phyloP scores from a whole-genome alignment of 2,888 invertebrate species.

The Halictus quadricinctus region DNA sequence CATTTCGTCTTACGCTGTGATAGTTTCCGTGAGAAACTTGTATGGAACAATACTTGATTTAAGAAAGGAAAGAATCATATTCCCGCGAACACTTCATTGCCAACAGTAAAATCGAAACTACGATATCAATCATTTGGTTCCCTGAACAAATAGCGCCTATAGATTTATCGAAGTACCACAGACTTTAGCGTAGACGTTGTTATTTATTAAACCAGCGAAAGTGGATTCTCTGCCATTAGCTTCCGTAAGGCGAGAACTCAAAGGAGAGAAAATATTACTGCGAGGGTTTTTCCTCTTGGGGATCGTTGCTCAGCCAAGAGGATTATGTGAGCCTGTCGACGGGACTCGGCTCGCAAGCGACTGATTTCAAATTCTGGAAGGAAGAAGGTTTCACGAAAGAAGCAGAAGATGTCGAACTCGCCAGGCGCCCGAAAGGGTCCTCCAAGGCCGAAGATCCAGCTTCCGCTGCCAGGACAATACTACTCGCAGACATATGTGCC shows the following conservation, averaged over 20 bases:
- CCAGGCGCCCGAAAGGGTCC: constrained; percentile 70
- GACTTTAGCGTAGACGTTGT: neutral
- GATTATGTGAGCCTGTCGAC: neutral
- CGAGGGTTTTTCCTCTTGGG: neutral
- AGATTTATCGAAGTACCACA: neutral
- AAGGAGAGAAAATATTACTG: neutral
- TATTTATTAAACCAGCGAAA: neutral
- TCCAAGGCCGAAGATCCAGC: constrained; percentile 77
- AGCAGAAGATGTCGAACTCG: constrained; percentile 72
- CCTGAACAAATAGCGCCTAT: neutral
- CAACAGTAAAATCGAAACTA: neutral
- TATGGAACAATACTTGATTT: neutral
- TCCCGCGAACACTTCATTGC: neutral
- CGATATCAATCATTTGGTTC: neutral
- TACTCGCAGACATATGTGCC: constrained; percentile 77
- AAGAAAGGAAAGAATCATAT: neutral
- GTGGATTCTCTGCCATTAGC: neutral
- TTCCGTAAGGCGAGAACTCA: neutral
- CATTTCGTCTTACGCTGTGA: neutral
- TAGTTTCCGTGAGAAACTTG: neutral
- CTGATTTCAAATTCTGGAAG: neutral
- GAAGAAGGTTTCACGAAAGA: neutral
- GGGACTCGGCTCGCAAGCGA: neutral
- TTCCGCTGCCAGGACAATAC: constrained; percentile 79
- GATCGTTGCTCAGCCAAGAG: neutral